A percentile compares a stretch with the other conserved stretches of the same genome.
These are phyloP conservation scores for Lindbergichthys nudifrons DNA, from an alignment of 2,797 vertebrate species.

Conservation along the genomic window DNA sequence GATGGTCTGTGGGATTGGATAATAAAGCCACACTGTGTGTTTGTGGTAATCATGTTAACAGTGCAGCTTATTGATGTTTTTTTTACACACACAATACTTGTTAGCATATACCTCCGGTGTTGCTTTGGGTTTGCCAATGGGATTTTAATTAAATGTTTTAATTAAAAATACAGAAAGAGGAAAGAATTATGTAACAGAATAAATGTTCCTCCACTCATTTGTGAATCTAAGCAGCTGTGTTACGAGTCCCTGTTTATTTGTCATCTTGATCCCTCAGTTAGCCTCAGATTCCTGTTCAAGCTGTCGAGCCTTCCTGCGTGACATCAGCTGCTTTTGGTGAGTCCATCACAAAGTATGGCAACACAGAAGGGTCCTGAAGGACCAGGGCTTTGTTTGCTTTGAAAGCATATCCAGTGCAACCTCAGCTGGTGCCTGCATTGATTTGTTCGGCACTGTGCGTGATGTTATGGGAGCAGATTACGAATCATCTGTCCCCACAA, in stretches of 20 bases:
- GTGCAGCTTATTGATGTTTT: too few species aligned
- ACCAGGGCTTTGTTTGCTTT: slow-evolving; percentile 13
- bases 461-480: slow-evolving; percentile 33
- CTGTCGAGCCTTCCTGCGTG: background rate
- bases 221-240: too few species aligned
- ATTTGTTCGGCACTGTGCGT: background rate
- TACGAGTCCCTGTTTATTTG: too few species aligned
- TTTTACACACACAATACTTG: too few species aligned
- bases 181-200: background rate
- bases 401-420: slow-evolving; percentile 2
- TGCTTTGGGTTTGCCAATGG: too few species aligned
- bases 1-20: background rate
- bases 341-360: slow-evolving; percentile 7
- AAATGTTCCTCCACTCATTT: too few species aligned
- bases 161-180: background rate
- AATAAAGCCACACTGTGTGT: background rate
- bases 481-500: slow-evolving; percentile 30
- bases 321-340: slow-evolving; percentile 10
- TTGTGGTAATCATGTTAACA: too few species aligned
- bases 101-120: too few species aligned
- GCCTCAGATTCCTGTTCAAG: slow-evolving; percentile 8
- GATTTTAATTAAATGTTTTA: background rate
- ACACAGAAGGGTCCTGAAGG: slow-evolving; percentile 3
- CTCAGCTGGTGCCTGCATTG: background rate
- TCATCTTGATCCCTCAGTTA: slow-evolving; percentile 1